Base-by-base conservation (phyloP, 2,113 vertebrate species). In the Lonchura striata region DNA sequence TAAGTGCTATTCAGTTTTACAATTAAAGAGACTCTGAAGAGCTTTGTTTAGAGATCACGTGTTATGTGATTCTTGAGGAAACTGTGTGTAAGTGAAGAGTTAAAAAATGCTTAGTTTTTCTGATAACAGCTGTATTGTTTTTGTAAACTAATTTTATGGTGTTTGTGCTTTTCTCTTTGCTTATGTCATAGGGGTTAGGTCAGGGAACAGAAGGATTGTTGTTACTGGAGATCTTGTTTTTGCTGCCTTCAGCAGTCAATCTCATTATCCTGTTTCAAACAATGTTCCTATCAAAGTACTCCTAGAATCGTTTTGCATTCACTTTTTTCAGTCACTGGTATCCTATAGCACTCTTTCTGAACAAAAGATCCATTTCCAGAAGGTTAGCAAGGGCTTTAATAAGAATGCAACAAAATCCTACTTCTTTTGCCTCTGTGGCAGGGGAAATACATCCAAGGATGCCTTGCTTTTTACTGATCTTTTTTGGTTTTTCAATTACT, bases 341-440 rank as follows among this genome's bases (percentile, higher is more conserved):
- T 96, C 90, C 81, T 91, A 37, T 96, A 92, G 95, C 96, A 88
- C 71, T 75, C 77, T 22, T 87, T 78, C 63, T 92, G 81, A 94
- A 94, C 81, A 96, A 96, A 96, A 94, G 93, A 72, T 89, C 87
- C 68, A 81, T 96, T 96, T 97, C 92, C 57, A 95, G 68, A 93
- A 95, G 92, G 93, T 92, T 82, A 97, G 85, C 75, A 90, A 95
- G 78, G 79, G 83, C 90, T 91, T 92, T 96, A 90, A 82, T 92
- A 91, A 72, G 64, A 79, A 37, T 95, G 96, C 95, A 96, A 97
- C 81, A 93, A 85, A 95, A 97, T 92, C 91, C 91, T 91, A 53
- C 66, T 94, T 39, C 63, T 49, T 77, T 80, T 84, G 68, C 94
- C 75, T 86, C 88, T 66, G 81, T 72, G 82, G 92, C 39, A 63